phyloP scores from a whole-genome alignment of 2,797 vertebrate species.

The Sebastiscus albofasciatus region DNA sequence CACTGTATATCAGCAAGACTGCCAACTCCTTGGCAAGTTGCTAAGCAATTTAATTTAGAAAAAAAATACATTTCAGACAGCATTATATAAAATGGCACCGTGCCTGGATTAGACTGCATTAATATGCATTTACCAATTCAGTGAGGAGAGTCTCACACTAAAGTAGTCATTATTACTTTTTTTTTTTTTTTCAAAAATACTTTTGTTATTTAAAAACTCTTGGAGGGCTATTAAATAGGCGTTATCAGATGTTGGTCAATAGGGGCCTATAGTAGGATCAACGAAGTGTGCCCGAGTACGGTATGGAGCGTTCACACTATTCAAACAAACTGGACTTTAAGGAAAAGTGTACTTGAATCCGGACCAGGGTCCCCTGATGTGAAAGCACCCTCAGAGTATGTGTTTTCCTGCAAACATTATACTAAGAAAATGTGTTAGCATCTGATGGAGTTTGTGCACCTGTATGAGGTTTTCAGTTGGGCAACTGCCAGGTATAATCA shows the following conservation, averaged over 20 bases:
- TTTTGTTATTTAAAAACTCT: background rate
- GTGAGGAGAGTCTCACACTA: background rate
- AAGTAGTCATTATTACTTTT: background rate
- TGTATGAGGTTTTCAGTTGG: constrained; percentile 1
- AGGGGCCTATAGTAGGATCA: too few species aligned
- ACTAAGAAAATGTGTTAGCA: background rate
- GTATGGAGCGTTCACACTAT: too few species aligned
- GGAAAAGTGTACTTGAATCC: too few species aligned
- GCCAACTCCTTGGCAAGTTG: background rate
- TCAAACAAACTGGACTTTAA: too few species aligned
- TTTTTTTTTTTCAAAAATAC: background rate
- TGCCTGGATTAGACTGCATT: constrained; percentile 7
- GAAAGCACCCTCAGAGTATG: background rate
- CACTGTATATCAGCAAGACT: background rate
- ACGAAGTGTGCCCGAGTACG: too few species aligned
- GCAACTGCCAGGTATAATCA: constrained; percentile 2
- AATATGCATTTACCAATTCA: constrained; percentile 7
- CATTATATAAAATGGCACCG: constrained; percentile 17
- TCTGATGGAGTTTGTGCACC: constrained; percentile 29
- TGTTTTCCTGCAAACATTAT: background rate
- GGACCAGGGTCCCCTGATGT: too few species aligned
- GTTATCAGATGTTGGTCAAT: too few species aligned
- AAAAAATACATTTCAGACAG: constrained; percentile 2
- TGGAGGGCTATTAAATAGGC: too few species aligned
- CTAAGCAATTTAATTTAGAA: background rate